phyloP scores from a whole-genome alignment of 2,113 vertebrate genomes.

The Beaufortia kweichowensis region DNA sequence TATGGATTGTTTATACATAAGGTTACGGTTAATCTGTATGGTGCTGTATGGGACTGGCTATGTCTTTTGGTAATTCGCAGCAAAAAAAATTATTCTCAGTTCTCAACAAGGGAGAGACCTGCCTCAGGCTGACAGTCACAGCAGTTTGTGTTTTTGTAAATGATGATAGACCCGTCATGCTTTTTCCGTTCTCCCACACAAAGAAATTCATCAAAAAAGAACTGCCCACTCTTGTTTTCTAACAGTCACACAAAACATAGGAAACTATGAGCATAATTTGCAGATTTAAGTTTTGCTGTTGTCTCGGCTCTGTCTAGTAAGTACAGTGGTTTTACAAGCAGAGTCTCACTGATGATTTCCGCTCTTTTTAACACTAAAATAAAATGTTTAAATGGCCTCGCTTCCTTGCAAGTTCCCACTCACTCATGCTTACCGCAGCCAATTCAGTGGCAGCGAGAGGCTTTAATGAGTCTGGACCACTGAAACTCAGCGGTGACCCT shows the following conservation, averaged over 20 bases:
- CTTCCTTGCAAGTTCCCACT: conserved; percentile 1
- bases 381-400: conserved; percentile 25
- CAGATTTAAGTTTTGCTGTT: neutral
- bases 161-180: conserved; percentile 15
- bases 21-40: neutral
- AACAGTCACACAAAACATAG: conserved; percentile 1
- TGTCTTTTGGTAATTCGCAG: neutral
- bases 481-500: conserved; percentile 27
- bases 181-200: neutral
- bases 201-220: too few species aligned
- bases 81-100: conserved; percentile 3
- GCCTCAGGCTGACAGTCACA: conserved; percentile 1
- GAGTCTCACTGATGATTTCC: neutral
- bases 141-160: conserved; percentile 29
- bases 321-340: neutral
- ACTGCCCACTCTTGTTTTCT: neutral
- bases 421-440: conserved; percentile 3
- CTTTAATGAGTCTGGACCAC: conserved; percentile 23
- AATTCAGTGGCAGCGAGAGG: neutral
- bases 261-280: neutral
- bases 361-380: conserved; percentile 15
- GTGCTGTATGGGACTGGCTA: neutral
- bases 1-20: conserved; percentile 6
- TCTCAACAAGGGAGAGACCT: neutral
- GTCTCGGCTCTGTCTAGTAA: neutral